Conservation (phyloP, 2,113 vertebrate genomes). For the Cheilinus undulatus region DNA sequence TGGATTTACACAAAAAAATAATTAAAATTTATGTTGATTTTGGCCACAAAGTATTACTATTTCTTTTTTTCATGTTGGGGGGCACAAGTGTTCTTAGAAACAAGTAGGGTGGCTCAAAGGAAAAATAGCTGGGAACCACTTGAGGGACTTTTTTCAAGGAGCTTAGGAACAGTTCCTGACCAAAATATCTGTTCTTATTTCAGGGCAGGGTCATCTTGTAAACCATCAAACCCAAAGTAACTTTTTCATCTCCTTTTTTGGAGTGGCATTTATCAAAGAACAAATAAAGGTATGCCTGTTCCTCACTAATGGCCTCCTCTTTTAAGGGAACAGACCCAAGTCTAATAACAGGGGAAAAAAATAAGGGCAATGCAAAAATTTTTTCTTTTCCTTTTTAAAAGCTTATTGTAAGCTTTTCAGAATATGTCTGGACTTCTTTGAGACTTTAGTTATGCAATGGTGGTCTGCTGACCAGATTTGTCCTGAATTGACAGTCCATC, state of each 20-base stretch:
- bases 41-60: too few relatives aligned
- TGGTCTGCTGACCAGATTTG: slow-evolving; percentile 46
- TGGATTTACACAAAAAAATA: too few relatives aligned
- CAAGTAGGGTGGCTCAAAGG: too few relatives aligned
- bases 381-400: slow-evolving; percentile 6
- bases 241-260: slow-evolving; percentile 41
- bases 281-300: slow-evolving; percentile 40
- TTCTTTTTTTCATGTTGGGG: too few relatives aligned
- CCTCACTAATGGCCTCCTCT: not conserved
- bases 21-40: too few relatives aligned
- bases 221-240: slow-evolving; percentile 48
- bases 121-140: too few relatives aligned
- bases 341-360: slow-evolving; percentile 5
- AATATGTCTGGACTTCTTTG: slow-evolving; percentile 25
- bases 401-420: not conserved
- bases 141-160: slow-evolving; percentile 53
- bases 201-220: slow-evolving; percentile 60
- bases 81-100: too few relatives aligned
- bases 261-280: slow-evolving; percentile 11
- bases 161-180: slow-evolving; percentile 45
- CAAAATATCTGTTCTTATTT: slow-evolving; percentile 47
- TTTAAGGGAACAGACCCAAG: not conserved
- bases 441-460: slow-evolving; percentile 28
- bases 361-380: not conserved
- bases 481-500: slow-evolving; percentile 67